Evolutionary conservation across 2,113 vertebrate genomes (phyloP), one percentile per base, ranked within the genome.

Genomic region (Amblyornis subalaris): DNA sequence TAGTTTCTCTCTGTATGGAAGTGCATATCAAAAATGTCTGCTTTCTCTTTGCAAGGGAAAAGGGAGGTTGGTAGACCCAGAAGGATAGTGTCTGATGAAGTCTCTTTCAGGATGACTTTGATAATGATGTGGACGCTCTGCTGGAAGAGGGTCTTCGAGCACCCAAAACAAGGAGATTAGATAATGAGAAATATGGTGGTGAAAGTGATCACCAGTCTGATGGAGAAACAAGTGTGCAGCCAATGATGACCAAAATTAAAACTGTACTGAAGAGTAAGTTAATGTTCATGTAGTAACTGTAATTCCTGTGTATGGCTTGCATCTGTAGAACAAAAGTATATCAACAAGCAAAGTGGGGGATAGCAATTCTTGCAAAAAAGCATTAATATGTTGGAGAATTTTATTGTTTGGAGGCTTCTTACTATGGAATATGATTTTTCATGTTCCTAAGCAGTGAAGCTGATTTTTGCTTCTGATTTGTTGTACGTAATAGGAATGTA

Each of bases 171-270:
- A 99, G 99, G 97, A 98, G 99, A 48, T 72, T 98, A 25, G 99
- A 99, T 71, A 96, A 97, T 84, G 99, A 99, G 94, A 99, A 99
- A 96, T 98, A 98, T 0, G 98, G 93, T 9, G 99, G 97, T 78
- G 99, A 99, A 61, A 99, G 99, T 44, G 99, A 99, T 97, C 99
- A 99, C 95, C 98, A 97, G 33, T 99, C 99, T 28, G 99, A 99
- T 50, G 99, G 98, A 78, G 99, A 99, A 97, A 98, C 98, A 23
- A 98, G 98, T 2, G 99, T 99, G 85, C 99, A 99, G 97, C 99
- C 99, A 42, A 99, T 99, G 99, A 99, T 99, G 98, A 99, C 99
- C 98, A 99, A 99, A 98, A 99, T 99, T 95, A 99, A 99, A 98
- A 99, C 99, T 55, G 99, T 99, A 54, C 98, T 99, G 95, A 99